Percentiles rank a stretch among this genome's conserved stretches.
Conservation (phyloP, 2,797 vertebrate species). For the Phoeniculus purpureus region DNA sequence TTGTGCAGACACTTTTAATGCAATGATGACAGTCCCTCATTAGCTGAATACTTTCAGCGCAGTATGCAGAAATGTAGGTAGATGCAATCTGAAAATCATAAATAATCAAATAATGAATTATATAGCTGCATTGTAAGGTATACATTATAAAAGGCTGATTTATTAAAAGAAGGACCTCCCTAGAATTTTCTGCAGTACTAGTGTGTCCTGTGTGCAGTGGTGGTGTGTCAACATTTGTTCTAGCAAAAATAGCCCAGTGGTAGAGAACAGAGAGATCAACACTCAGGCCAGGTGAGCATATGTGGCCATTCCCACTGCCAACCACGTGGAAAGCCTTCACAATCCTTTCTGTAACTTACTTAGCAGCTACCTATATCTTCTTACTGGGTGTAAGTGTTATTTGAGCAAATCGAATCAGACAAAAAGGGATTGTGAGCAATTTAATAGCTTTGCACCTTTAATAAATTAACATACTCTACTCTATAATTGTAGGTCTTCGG, state of each 20-base stretch:
- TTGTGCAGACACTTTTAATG: background rate
- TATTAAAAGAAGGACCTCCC: background rate
- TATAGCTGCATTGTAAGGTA: background rate
- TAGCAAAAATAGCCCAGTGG: background rate
- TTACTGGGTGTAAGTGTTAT: background rate
- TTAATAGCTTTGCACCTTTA: background rate
- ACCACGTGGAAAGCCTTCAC: background rate
- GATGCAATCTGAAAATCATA: background rate
- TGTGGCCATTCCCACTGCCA: background rate
- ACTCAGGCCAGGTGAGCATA: background rate
- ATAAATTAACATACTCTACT: background rate
- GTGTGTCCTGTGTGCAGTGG: background rate
- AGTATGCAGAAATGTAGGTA: background rate
- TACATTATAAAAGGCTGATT: background rate
- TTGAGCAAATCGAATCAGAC: background rate
- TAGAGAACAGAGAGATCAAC: background rate
- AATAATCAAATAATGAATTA: background rate
- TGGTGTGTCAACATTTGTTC: background rate
- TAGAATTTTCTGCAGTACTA: background rate
- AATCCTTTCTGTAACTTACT: background rate
- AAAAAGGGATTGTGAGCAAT: background rate
- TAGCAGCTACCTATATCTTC: background rate
- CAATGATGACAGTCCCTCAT: background rate
- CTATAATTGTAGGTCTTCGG: background rate
- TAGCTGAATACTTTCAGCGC: background rate